Base-by-base conservation (phyloP, 1,140 invertebrate species). In the Andricus grossulariae region DNA sequence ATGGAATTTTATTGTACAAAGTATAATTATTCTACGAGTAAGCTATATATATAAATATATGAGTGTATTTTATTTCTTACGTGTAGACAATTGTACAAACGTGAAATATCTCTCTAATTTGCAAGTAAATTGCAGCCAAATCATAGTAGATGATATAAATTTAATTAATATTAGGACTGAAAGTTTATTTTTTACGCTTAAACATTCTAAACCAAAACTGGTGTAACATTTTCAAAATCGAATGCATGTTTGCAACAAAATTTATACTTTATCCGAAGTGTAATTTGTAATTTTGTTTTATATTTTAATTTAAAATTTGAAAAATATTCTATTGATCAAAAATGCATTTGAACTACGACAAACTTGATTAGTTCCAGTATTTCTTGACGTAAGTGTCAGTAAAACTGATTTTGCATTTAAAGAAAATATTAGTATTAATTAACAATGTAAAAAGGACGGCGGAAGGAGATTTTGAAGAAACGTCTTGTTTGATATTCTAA, bases 1-100 rank as follows among this genome's bases (percentile, higher is more conserved):
- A 77, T 57, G 66, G 76, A 82, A 54, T 60, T 83, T 83, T 32
- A 32, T 32, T 32, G 81, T 85, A 82, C 82, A 85, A 85, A 85
- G 76, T 81, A 55, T 75, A 71, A 82, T 12, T 72, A 25, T 54
- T 66, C 21, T 66, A 32, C 25, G 12, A 39, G 21, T 66, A 66
- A 25, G 57, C 57, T 66, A 32, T 66, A 32, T 25, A 60, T 60
- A 66, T 66, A 25, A 11, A 66, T 25, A 66, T 54, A 16, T 54
- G 32, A 32, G 21, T 60, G 57, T 39, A 32, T 60, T 60, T 32
- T 60, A 60, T 60, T 60, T 60, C 39, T 60, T 60, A 60, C 57
- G 60, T 66, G 16, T 32, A 66, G 25, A 39, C 32, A 66, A 39
- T 66, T 66, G 60, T 66, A 66, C 25, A 66, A 66, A 66, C 16